A percentile compares a stretch with the other conserved stretches of the same genome.
Conservation (phyloP, 1,140 invertebrate species). For the Drosophila elegans region DNA sequence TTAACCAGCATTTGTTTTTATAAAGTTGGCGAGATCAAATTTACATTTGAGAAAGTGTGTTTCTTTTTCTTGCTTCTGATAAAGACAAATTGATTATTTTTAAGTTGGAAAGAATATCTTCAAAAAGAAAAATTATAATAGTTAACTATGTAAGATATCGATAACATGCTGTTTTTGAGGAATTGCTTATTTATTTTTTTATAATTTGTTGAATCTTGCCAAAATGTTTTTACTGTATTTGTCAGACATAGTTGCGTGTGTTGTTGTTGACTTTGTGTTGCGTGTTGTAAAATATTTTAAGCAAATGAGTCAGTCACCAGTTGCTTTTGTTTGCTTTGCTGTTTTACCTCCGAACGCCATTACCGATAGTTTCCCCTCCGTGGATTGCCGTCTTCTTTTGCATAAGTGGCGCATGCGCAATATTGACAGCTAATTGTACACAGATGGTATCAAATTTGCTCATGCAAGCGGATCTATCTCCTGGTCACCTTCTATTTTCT, state of each 20-base stretch:
- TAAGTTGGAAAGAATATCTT: no score
- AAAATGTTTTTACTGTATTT: slow-evolving; percentile 4
- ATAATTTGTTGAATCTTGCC: neutral
- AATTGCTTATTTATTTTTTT: neutral
- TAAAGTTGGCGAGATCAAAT: no score
- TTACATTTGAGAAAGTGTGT: no score
- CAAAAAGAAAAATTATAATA: no score
- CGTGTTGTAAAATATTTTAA: slow-evolving; percentile 74
- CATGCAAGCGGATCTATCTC: slow-evolving; percentile 39
- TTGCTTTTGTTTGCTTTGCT: slow-evolving; percentile 57
- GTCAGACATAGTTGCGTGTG: slow-evolving; percentile 59
- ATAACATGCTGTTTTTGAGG: no score
- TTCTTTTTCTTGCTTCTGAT: no score
- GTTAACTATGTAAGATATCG: no score
- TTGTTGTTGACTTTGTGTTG: slow-evolving; percentile 65
- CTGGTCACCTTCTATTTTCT: slow-evolving; percentile 5
- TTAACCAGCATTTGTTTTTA: no score
- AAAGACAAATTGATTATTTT: no score
- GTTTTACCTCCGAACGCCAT: slow-evolving; percentile 3
- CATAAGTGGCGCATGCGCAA: slow-evolving; percentile 77
- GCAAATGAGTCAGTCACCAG: slow-evolving; percentile 72
- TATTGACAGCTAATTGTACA: slow-evolving; percentile 80
- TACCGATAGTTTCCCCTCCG: neutral
- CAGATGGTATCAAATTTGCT: slow-evolving; percentile 80
- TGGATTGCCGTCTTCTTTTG: slow-evolving; percentile 42